phyloP scores from a whole-genome alignment of 2,113 vertebrate genomes.

The Pteruthius melanotis region DNA sequence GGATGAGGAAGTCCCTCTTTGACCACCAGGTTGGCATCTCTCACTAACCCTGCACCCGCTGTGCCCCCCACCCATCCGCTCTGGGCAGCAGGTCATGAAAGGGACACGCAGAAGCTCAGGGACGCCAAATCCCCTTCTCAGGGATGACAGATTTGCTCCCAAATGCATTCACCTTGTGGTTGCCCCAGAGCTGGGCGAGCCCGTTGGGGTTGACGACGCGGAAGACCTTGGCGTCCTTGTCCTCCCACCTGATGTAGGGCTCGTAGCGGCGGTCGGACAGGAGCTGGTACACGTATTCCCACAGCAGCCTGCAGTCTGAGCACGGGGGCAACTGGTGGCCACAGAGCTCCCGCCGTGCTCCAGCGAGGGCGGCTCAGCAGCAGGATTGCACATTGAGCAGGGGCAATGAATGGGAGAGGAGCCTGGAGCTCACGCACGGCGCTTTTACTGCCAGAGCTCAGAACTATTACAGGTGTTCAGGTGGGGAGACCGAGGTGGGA shows the following conservation, averaged over 20 bases:
- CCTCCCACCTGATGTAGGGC: conserved; percentile 86
- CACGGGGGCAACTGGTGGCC: fast-evolving
- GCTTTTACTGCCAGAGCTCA: neutral
- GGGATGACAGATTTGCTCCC: neutral
- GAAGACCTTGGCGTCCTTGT: conserved; percentile 79
- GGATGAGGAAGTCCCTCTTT: neutral
- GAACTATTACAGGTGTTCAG: neutral
- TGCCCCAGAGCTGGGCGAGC: conserved; percentile 90
- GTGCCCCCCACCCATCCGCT: neutral
- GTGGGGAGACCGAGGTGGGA: neutral
- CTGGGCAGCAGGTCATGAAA: fast-evolving
- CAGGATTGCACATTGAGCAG: fast-evolving
- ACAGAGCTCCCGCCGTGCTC: neutral
- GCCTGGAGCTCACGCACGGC: neutral
- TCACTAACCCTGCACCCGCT: neutral
- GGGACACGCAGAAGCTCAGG: neutral
- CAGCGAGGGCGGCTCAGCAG: neutral
- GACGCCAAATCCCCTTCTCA: neutral
- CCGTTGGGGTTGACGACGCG: conserved; percentile 84
- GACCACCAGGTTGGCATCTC: neutral
- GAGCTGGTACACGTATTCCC: conserved; percentile 88
- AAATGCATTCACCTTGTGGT: conserved; percentile 81
- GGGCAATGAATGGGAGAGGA: fast-evolving
- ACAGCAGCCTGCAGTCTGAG: conserved; percentile 87
- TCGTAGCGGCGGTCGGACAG: conserved; percentile 83